phyloP scores from a whole-genome alignment of 1,140 invertebrate genomes.

The Ceratosolen fusciceps region DNA sequence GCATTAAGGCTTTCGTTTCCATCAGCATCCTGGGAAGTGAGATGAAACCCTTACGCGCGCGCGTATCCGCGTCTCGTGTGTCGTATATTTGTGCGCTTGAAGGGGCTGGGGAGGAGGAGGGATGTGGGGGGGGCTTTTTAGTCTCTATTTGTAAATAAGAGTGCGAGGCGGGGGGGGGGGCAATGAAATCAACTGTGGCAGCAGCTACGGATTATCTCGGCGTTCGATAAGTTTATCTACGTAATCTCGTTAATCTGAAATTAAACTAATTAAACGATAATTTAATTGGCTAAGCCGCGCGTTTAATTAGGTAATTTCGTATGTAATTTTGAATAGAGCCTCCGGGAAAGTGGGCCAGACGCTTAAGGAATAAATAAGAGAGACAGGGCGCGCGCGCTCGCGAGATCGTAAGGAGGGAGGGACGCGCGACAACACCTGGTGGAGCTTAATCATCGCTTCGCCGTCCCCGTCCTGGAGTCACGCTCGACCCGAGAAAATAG shows the following conservation, averaged over 20 bases:
- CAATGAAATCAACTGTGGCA: not conserved
- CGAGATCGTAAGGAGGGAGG: not conserved
- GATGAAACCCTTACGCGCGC: too few relatives aligned
- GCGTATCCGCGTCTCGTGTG: too few relatives aligned
- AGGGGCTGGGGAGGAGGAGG: too few relatives aligned
- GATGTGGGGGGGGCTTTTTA: not conserved
- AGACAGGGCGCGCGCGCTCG: not conserved
- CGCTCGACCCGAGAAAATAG: slow-evolving; percentile 10
- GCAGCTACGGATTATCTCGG: not conserved
- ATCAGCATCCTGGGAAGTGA: too few relatives aligned
- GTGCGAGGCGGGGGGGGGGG: too few relatives aligned
- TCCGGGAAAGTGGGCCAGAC: not conserved
- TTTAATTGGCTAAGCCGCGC: not conserved
- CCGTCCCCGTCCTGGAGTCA: not conserved
- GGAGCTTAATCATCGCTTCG: slow-evolving; percentile 28
- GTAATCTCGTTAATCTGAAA: not conserved
- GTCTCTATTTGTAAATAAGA: slow-evolving; percentile 4
- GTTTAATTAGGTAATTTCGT: not conserved
- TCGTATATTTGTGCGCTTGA: too few relatives aligned
- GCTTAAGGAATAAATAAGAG: not conserved
- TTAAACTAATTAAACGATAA: not conserved
- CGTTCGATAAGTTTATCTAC: not conserved
- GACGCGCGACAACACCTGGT: slow-evolving; percentile 14
- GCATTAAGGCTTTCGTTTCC: too few relatives aligned
- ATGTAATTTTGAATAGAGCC: not conserved